Conservation (phyloP, 2,113 vertebrate species). For the Setophaga petechia region DNA sequence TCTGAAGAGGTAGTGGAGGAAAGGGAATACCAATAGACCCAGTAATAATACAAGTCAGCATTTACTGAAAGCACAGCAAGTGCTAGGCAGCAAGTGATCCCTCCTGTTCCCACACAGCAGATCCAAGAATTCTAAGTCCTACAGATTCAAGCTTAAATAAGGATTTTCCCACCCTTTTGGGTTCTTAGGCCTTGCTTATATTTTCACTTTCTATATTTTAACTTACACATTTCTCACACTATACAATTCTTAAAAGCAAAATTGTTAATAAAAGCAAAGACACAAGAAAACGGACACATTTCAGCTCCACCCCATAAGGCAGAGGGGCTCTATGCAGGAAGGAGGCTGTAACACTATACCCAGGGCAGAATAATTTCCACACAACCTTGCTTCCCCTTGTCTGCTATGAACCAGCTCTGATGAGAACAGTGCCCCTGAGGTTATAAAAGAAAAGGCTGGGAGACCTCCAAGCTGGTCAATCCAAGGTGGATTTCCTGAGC, state of each 20-base stretch:
- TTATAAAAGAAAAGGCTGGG: not conserved
- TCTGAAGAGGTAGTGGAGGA: not conserved
- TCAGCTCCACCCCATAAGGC: fast-evolving
- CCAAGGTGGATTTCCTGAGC: not conserved
- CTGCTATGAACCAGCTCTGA: not conserved
- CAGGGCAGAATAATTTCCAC: not conserved
- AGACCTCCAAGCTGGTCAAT: fast-evolving
- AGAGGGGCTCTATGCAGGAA: not conserved
- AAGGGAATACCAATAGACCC: not conserved
- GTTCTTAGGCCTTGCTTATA: not conserved
- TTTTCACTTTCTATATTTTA: not conserved
- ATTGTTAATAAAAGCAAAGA: not conserved
- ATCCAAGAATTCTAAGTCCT: not conserved
- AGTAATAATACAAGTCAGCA: not conserved
- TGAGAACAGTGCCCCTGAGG: fast-evolving
- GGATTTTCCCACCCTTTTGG: not conserved
- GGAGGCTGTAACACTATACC: fast-evolving
- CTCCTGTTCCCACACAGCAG: not conserved
- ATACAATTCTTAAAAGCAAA: not conserved
- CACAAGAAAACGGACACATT: fast-evolving
- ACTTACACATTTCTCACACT: not conserved
- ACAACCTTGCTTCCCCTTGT: fast-evolving
- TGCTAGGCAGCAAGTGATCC: not conserved
- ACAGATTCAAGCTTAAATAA: not conserved
- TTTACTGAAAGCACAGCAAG: not conserved